A percentile compares a stretch with the other conserved stretches of the same genome.
Conservation (phyloP, 2,888 invertebrate species). For the Cephus pygmeus region DNA sequence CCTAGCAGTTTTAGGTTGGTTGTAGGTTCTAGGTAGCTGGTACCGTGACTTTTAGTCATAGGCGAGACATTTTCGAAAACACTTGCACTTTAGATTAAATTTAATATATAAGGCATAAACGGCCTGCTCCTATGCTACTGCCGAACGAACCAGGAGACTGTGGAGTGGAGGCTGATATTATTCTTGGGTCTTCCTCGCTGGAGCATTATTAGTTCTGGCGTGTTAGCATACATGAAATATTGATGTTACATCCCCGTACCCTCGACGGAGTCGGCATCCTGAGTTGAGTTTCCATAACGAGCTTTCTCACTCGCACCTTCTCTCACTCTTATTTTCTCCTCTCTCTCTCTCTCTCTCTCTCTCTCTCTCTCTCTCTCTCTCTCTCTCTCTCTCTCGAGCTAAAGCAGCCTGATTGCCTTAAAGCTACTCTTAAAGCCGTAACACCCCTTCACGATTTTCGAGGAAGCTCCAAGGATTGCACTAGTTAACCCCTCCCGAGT, state of each 20-base stretch:
- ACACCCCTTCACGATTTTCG: conserved; percentile 39
- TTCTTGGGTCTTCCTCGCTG: conserved; percentile 62
- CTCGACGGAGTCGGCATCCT: conserved; percentile 22
- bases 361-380: conserved; percentile 3
- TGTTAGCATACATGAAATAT: conserved; percentile 67
- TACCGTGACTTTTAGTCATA: conserved; percentile 62
- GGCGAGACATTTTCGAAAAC: conserved; percentile 43
- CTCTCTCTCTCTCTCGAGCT: conserved; percentile 4
- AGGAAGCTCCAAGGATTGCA: conserved; percentile 8
- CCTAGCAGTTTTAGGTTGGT: no score
- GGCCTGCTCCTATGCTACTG: background rate
- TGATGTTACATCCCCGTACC: conserved; percentile 58
- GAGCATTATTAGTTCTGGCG: conserved; percentile 66
- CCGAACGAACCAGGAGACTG: conserved; percentile 12
- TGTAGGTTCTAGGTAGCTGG: conserved; percentile 75
- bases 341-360: conserved; percentile 9
- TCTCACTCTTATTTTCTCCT: conserved; percentile 11
- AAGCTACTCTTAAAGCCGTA: conserved; percentile 47
- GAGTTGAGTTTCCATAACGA: conserved; percentile 29
- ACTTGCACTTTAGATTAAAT: conserved; percentile 47
- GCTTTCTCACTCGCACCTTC: conserved; percentile 17
- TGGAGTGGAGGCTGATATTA: conserved; percentile 57
- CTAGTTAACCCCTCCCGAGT: conserved; percentile 24
- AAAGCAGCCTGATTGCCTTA: conserved; percentile 45
- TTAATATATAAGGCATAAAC: conserved; percentile 38